Percentiles rank a stretch among this genome's conserved stretches.
Evolutionary conservation across 1,140 invertebrate species (phyloP).

Genomic region (Oncopeltus fasciatus): DNA sequence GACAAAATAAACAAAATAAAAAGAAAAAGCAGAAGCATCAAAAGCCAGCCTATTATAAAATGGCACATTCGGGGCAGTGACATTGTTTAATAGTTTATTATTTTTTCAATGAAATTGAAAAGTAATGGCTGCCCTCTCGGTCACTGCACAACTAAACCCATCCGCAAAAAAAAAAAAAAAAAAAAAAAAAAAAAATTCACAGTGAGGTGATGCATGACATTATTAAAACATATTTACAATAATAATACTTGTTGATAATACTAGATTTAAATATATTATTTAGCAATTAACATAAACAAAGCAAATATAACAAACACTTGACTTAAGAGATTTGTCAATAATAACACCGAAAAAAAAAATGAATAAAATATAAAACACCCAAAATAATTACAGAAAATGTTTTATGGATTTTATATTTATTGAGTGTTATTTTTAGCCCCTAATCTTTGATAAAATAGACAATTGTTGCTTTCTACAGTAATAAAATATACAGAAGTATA

Average conservation of each 20-base stretch:
- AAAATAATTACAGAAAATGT: no score
- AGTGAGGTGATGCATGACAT: not conserved
- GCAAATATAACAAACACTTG: no score
- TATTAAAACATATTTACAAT: not conserved
- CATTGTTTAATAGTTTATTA: not conserved
- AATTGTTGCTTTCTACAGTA: no score
- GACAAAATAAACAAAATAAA: not conserved
- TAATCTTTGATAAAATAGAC: no score
- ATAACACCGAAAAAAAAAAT: no score
- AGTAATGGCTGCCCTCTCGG: not conserved
- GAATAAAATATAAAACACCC: no score
- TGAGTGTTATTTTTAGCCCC: no score
- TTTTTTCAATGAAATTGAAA: not conserved
- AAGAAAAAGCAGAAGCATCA: constrained; percentile 6
- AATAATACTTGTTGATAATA: not conserved
- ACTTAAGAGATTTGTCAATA: no score
- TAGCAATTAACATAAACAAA: no score
- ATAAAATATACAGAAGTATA: no score
- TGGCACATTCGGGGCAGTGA: constrained; percentile 18
- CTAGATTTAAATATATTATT: no score
- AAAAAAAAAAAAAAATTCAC: not conserved
- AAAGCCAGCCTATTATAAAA: constrained; percentile 8
- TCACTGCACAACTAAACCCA: not conserved
- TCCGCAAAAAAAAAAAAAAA: not conserved
- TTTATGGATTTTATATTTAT: no score